Evolutionary conservation across 2,113 vertebrate genomes (phyloP).

Genomic region (Mesocricetus auratus): DNA sequence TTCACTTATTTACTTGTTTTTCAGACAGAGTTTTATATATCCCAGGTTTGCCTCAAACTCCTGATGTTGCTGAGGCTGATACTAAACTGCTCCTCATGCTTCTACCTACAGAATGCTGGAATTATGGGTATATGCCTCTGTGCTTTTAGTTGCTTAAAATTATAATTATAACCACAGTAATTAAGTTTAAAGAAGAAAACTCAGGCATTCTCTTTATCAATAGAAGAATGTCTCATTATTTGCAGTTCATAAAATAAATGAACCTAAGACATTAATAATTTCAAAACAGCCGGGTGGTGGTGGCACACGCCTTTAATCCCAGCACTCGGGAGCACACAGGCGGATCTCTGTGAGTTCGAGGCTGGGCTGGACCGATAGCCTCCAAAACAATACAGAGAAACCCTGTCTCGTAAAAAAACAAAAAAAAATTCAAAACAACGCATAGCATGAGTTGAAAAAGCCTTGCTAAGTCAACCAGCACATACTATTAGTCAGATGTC

Average conservation of each 20-base stretch:
- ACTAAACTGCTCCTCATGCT: not conserved
- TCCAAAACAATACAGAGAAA: no score
- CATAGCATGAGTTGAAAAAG: not conserved
- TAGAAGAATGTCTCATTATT: not conserved
- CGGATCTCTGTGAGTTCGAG: no score
- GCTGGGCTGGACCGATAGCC: no score
- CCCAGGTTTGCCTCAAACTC: not conserved
- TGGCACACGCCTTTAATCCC: no score
- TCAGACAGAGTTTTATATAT: not conserved
- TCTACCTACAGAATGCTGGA: not conserved
- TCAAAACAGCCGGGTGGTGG: not conserved
- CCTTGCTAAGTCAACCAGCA: not conserved
- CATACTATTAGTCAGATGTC: not conserved
- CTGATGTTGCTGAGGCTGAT: not conserved
- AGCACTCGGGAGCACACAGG: no score
- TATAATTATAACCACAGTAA: not conserved
- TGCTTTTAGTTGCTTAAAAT: slow-evolving; percentile 2
- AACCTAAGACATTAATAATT: not conserved
- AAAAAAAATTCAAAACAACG: no score
- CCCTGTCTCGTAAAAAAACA: no score
- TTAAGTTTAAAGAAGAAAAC: not conserved
- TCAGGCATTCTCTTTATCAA: not conserved
- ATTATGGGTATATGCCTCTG: not conserved
- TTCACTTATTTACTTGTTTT: not conserved
- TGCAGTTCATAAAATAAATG: not conserved